These are phyloP conservation scores for Drosophila cognata DNA, from an alignment of 2,888 invertebrate genomes.

Conservation along the genomic window DNA sequence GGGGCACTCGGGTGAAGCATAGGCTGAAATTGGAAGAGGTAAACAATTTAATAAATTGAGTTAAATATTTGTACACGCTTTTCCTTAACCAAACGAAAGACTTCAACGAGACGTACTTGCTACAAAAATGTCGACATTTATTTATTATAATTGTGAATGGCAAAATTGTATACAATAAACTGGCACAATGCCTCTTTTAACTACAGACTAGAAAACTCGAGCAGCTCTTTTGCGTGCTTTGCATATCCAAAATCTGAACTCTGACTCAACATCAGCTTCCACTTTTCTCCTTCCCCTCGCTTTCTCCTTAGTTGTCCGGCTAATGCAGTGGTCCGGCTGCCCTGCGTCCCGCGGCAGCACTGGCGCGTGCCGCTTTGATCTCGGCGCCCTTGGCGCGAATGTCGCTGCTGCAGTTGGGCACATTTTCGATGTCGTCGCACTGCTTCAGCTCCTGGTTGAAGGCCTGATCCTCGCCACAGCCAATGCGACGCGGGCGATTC, in stretches of 20 bases:
- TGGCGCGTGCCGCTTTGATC: constrained; percentile 80
- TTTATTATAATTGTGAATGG: constrained; percentile 39
- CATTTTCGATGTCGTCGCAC: constrained; percentile 92
- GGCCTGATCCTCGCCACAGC: constrained; percentile 91
- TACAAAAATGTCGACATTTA: constrained; percentile 28
- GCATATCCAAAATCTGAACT: constrained; percentile 34
- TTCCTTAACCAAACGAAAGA: constrained; percentile 38
- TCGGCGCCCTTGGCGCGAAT: constrained; percentile 72
- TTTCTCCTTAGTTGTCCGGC: constrained; percentile 16
- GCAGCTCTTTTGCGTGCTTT: constrained; percentile 50
- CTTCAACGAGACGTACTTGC: constrained; percentile 36
- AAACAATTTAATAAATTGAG: not conserved
- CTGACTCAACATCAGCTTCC: constrained; percentile 7
- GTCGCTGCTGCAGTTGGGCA: constrained; percentile 88
- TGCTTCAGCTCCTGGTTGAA: constrained; percentile 90
- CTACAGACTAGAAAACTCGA: constrained; percentile 80
- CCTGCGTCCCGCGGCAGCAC: constrained; percentile 48
- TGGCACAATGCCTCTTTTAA: constrained; percentile 60
- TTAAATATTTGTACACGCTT: not conserved
- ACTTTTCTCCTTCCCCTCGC: not conserved
- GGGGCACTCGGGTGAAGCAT: constrained; percentile 85
- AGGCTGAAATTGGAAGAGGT: constrained; percentile 52
- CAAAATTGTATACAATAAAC: constrained; percentile 50
- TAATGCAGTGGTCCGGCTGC: not conserved
- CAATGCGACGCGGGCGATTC: constrained; percentile 90